Evolutionary conservation across 2,797 vertebrate species (phyloP).

Genomic region (Apogon hyalosoma): DNA sequence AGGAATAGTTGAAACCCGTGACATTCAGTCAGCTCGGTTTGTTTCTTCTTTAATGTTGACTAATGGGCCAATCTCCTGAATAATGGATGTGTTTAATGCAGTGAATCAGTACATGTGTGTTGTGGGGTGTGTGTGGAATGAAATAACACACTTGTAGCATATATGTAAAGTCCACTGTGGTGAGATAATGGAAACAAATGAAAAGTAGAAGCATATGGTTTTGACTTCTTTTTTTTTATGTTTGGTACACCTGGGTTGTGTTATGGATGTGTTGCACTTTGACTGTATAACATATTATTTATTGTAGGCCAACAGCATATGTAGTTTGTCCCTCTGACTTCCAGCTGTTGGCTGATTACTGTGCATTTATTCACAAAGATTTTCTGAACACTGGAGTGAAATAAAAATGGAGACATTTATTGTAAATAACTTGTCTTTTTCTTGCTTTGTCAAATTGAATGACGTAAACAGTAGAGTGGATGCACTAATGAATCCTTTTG

Average conservation of each 20-base stretch:
- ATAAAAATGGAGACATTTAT: conserved; percentile 49
- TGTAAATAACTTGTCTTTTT: conserved; percentile 1
- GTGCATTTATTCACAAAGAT: conserved; percentile 49
- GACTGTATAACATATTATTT: conserved; percentile 34
- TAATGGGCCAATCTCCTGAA: conserved; percentile 16
- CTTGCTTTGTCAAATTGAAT: no score
- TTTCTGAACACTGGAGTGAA: conserved; percentile 47
- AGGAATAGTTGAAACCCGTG: background rate
- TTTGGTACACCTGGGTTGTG: conserved; percentile 9
- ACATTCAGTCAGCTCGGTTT: background rate
- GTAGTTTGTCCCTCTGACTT: conserved; percentile 33
- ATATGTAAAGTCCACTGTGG: conserved; percentile 24
- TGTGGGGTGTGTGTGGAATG: conserved; percentile 2
- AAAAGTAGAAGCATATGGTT: background rate
- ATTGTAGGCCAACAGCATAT: conserved; percentile 22
- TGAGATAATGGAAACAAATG: background rate
- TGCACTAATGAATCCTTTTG: no score
- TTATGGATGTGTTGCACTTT: conserved; percentile 50
- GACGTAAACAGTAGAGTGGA: no score
- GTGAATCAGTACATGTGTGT: background rate
- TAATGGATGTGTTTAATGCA: background rate
- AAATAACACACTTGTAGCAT: conserved; percentile 46
- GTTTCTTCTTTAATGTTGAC: background rate
- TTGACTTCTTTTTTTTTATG: background rate
- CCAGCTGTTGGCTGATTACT: conserved; percentile 41